A percentile compares a stretch with the other conserved stretches of the same genome.
These are phyloP conservation scores for Tragulus kanchil DNA, from an alignment of 2,113 vertebrate genomes.

Conservation along the genomic window DNA sequence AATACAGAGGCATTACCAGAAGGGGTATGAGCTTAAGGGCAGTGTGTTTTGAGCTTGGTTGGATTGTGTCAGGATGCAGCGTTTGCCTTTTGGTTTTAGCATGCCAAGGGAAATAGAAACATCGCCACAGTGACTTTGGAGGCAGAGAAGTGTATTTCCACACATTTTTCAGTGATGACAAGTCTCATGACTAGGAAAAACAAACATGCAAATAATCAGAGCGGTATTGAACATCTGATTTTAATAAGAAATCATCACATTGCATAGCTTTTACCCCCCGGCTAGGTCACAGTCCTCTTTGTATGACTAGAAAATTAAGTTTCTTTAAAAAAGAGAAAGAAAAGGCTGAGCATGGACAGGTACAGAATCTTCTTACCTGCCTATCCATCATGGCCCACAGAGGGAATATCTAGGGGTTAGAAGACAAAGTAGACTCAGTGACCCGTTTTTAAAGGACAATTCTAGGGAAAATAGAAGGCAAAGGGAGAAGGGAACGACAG, in stretches of 20 bases:
- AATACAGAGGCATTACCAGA: background rate
- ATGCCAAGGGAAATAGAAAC: background rate
- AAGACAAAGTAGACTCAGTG: background rate
- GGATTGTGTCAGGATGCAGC: background rate
- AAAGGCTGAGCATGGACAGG: background rate
- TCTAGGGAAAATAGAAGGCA: background rate
- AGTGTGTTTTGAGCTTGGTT: background rate
- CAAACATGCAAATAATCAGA: slow-evolving; percentile 47
- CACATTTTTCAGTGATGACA: slow-evolving; percentile 44
- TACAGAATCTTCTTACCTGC: background rate
- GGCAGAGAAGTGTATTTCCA: slow-evolving; percentile 43
- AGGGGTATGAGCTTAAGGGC: background rate
- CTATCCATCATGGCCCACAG: background rate
- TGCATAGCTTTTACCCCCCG: background rate
- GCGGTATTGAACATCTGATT: slow-evolving; percentile 57
- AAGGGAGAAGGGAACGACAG: too few relatives aligned
- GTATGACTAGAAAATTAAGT: background rate
- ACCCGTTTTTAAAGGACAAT: background rate
- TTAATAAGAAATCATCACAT: slow-evolving; percentile 63
- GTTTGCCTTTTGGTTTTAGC: background rate
- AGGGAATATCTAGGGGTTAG: background rate
- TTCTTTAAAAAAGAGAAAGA: background rate
- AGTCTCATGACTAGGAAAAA: slow-evolving; percentile 26
- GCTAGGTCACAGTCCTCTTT: background rate
- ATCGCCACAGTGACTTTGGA: background rate